A percentile compares a stretch with the other conserved stretches of the same genome.
Evolutionary conservation across 2,888 invertebrate genomes (phyloP).

Genomic region (Microplitis manilae): DNA sequence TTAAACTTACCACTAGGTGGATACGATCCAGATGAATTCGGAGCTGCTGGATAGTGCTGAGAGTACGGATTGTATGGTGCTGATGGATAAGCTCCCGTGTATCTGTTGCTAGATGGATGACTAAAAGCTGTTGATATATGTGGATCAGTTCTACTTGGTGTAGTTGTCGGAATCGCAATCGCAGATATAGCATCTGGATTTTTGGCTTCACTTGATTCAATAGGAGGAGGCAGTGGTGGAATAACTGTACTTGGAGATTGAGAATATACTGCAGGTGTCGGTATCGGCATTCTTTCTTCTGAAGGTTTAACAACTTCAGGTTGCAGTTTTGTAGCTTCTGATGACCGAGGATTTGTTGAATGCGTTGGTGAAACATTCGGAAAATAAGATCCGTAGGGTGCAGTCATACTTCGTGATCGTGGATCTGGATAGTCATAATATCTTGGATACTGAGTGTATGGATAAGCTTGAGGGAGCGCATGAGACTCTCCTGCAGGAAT

Average conservation of each 20-base stretch:
- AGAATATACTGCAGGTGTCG: slow-evolving; percentile 53
- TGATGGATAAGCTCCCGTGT: slow-evolving; percentile 67
- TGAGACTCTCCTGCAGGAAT: slow-evolving; percentile 38
- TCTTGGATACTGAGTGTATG: slow-evolving; percentile 68
- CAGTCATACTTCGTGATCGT: slow-evolving; percentile 58
- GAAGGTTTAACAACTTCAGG: slow-evolving; percentile 42
- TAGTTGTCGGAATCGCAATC: slow-evolving; percentile 40
- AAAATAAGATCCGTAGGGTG: slow-evolving; percentile 65
- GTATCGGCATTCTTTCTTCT: slow-evolving; percentile 52
- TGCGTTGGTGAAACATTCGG: slow-evolving; percentile 60
- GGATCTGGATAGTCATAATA: slow-evolving; percentile 68
- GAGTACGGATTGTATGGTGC: slow-evolving; percentile 68
- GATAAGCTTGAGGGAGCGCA: slow-evolving; percentile 64
- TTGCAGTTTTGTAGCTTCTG: slow-evolving; percentile 52
- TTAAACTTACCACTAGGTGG: slow-evolving; percentile 64
- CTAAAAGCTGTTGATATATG: slow-evolving; percentile 67
- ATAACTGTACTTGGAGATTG: slow-evolving; percentile 50
- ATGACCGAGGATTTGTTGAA: slow-evolving; percentile 54
- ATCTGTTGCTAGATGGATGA: slow-evolving; percentile 65
- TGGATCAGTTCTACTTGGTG: slow-evolving; percentile 60
- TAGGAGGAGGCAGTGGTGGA: slow-evolving; percentile 36
- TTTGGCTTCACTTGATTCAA: slow-evolving; percentile 50
- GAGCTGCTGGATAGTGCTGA: slow-evolving; percentile 68
- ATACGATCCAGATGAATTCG: slow-evolving; percentile 66
- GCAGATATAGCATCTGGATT: slow-evolving; percentile 51